Evolutionary conservation across 2,113 vertebrate species (phyloP), one percentile per base, ranked within the genome.

Genomic region (Nansenia antarctica): DNA sequence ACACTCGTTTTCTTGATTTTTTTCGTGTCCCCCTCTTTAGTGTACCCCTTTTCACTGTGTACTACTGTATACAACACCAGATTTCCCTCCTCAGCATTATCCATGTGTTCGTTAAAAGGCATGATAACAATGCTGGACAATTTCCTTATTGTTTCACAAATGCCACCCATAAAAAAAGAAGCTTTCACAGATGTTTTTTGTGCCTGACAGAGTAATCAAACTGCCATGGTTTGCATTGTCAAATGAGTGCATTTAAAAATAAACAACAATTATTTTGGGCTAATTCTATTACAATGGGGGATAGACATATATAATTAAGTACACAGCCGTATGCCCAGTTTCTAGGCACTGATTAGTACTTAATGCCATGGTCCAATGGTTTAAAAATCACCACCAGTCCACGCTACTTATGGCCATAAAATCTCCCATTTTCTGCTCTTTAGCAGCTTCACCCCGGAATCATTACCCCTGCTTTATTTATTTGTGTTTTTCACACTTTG

Each of bases 381-480:
- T 94, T 91, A 92, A 88, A 93, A 93, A 94, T 94, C 92, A 90
- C 91, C 93, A 92, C 93, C 90, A 93, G 88, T 87, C 88, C 87
- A 92, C 83, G 93, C 90, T 90, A 90, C 91, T 95, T 93, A 94
- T 73, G 87, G 91, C 93, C 94, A 94, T 93, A 95, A 94, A 93
- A 95, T 95, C 92, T 91, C 92, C 91, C 86, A 93, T 95, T 94
- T 95, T 95, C 92, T 95, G 94, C 93, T 92, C 93, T 88, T 94
- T 92, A 92, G 89, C 85, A 67, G 88, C 76, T 90, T 92, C 91
- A 85, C 91, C 91, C 91, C 84, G 82, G 91, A 85, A 88, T 92
- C 90, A 89, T 90, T 92, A 89, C 89, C 90, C 87, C 89, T 87
- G 92, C 91, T 91, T 93, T 94, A 94, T 95, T 94, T 94, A 92